Evolutionary conservation across 1,140 invertebrate genomes (phyloP).

Genomic region (Globodera ellingtonae): DNA sequence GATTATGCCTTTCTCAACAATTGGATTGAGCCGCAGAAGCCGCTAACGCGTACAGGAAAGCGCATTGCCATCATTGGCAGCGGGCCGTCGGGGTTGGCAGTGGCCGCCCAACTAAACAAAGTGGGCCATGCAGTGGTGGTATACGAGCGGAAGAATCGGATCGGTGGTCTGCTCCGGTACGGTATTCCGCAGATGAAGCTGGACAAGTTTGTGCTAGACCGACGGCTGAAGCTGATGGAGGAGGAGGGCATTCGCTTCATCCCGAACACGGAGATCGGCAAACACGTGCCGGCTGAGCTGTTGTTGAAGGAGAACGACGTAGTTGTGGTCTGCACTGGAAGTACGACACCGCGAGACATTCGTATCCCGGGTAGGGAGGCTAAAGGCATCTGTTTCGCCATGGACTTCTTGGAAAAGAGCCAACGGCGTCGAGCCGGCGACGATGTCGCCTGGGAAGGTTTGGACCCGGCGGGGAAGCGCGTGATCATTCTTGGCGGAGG

Average conservation of each 20-base stretch:
- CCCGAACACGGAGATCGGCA: slow-evolving; percentile 85
- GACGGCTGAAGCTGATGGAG: slow-evolving; percentile 82
- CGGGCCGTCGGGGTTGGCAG: slow-evolving; percentile 84
- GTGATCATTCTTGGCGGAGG: slow-evolving; percentile 97
- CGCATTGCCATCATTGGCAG: slow-evolving; percentile 90
- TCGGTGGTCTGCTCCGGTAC: slow-evolving; percentile 92
- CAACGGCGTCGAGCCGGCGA: slow-evolving; percentile 90
- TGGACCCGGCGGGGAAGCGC: slow-evolving; percentile 87
- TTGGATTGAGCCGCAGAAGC: slow-evolving; percentile 84
- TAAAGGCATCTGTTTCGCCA: slow-evolving; percentile 90
- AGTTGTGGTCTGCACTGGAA: slow-evolving; percentile 84
- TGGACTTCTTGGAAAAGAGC: slow-evolving; percentile 94
- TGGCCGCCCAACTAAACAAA: slow-evolving; percentile 89
- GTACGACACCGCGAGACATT: slow-evolving; percentile 91
- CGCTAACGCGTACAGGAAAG: slow-evolving; percentile 77
- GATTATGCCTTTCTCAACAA: slow-evolving; percentile 95
- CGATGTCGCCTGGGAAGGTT: slow-evolving; percentile 69
- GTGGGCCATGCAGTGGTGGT: slow-evolving; percentile 88
- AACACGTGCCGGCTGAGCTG: slow-evolving; percentile 79
- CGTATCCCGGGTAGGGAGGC: slow-evolving; percentile 77
- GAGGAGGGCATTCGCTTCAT: slow-evolving; percentile 90
- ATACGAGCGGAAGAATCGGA: slow-evolving; percentile 90
- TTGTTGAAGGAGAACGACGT: slow-evolving; percentile 80
- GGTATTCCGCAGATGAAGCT: slow-evolving; percentile 77
- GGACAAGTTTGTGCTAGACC: slow-evolving; percentile 74